phyloP scores from a whole-genome alignment of 2,797 vertebrate genomes.

The Lacerta viridis region DNA sequence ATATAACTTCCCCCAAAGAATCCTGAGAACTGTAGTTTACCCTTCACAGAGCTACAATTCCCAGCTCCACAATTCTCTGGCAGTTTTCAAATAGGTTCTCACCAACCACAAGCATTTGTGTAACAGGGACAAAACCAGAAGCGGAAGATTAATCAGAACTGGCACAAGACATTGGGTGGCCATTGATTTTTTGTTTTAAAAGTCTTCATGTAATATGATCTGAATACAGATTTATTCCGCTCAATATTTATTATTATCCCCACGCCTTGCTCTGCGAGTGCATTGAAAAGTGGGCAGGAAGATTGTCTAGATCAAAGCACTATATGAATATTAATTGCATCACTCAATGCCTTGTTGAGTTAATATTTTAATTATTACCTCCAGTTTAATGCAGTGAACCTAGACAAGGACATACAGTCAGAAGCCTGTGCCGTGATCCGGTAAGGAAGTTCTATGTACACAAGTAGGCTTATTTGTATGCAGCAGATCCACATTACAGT shows the following conservation, averaged over 20 bases:
- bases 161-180: not conserved
- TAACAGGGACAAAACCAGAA: not conserved
- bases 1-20: too few species aligned
- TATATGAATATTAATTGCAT: slow-evolving; percentile 30
- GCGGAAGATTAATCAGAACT: not conserved
- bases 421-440: not conserved
- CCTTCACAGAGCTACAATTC: too few species aligned
- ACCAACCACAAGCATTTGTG: not conserved
- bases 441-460: not conserved
- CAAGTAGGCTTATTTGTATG: not conserved
- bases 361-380: slow-evolving; percentile 18
- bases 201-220: slow-evolving; percentile 8
- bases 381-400: not conserved
- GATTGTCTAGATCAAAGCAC: not conserved
- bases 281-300: not conserved
- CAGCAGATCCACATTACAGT: not conserved
- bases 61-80: not conserved
- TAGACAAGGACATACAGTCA: slow-evolving; percentile 7
- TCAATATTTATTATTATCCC: slow-evolving; percentile 3
- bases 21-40: too few species aligned
- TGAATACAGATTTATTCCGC: slow-evolving; percentile 2
- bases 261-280: not conserved
- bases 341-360: not conserved
- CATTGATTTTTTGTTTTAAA: slow-evolving; percentile 22
- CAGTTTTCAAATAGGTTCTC: not conserved